Percentiles rank a stretch among this genome's conserved stretches.
Evolutionary conservation across 2,888 invertebrate species (phyloP).

Genomic region (Pristionchus japonicus): DNA sequence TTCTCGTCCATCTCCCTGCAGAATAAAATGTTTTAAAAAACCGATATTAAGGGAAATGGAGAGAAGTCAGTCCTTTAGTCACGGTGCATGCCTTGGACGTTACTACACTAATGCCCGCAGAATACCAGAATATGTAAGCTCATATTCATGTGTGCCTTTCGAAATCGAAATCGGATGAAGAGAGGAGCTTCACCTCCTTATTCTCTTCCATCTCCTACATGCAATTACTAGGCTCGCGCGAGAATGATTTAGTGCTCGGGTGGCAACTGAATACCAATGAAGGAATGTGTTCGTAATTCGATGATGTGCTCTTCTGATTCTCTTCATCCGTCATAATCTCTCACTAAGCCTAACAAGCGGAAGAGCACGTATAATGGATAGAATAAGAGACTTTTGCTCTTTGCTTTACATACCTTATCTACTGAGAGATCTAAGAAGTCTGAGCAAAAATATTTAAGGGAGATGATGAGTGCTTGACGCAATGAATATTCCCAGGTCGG

Average conservation of each 20-base stretch:
- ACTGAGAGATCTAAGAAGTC: neutral
- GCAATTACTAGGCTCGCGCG: neutral
- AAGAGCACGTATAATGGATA: neutral
- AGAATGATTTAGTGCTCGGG: slow-evolving; percentile 13
- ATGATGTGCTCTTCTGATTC: neutral
- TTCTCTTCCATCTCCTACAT: neutral
- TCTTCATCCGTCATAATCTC: neutral
- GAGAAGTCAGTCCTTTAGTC: neutral
- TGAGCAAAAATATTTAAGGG: neutral
- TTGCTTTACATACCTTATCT: neutral
- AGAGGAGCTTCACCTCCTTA: neutral
- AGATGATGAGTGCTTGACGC: neutral
- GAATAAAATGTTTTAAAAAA: no score
- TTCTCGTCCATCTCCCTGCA: slow-evolving; percentile 64
- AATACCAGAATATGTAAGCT: no score
- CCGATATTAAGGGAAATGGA: neutral
- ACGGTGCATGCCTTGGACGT: neutral
- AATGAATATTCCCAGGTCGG: neutral
- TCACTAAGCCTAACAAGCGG: neutral
- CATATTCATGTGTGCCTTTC: no score
- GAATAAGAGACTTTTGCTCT: neutral
- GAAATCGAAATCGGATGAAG: neutral
- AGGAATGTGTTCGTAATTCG: neutral
- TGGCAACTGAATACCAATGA: slow-evolving; percentile 6
- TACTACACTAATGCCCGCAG: neutral